Evolutionary conservation across 2,113 vertebrate genomes (phyloP), one percentile per base, ranked within the genome.

Genomic region (Dolichallabes microphthalmus): DNA sequence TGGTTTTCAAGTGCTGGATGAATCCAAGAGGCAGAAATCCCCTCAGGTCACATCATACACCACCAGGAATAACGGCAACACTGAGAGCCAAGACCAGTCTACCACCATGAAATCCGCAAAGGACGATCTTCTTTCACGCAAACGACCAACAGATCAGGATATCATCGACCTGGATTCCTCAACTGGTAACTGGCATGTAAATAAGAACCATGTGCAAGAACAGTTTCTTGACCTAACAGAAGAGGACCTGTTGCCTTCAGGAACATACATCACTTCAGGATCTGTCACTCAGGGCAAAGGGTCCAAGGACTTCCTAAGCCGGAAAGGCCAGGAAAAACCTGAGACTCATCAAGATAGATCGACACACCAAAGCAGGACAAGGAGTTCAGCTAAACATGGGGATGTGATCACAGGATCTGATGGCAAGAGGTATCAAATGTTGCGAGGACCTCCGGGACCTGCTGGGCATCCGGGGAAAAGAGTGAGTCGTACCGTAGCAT

Each of bases 401-500:
- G 60, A 86, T 0, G 0, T 86, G 6, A 0, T 55, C 0, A 27
- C 39, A 0, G 87, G 81, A 60, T 84, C 84, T 53, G 91, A 14
- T 0, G 20, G 85, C 10, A 91, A 66, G 57, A 73, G 20, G 57
- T 88, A 89, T 61, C 89, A 20, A 0, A 15, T 93, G 81, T 90
- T 92, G 12, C 89, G 79, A 0, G 94, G 95, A n/a, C 89, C 91
- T 0, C 89, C 91, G 0, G 96, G 96, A 2, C 89, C 89, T 75
- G 80, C 87, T 0, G 96, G 96, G 27, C 92, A 89, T 0, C 92
- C 86, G 0, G 96, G 96, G 50, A 90, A 88, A 89, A 94, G 88
- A 66, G 96, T 96, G 90, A 95, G 95, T 91, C 53, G 85, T 61
- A 12, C 32, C 20, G 25, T 55, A 22, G n/a, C 22, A 55, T 77